Evolutionary conservation across 2,888 invertebrate genomes (phyloP).

Genomic region (Apantesis nais): DNA sequence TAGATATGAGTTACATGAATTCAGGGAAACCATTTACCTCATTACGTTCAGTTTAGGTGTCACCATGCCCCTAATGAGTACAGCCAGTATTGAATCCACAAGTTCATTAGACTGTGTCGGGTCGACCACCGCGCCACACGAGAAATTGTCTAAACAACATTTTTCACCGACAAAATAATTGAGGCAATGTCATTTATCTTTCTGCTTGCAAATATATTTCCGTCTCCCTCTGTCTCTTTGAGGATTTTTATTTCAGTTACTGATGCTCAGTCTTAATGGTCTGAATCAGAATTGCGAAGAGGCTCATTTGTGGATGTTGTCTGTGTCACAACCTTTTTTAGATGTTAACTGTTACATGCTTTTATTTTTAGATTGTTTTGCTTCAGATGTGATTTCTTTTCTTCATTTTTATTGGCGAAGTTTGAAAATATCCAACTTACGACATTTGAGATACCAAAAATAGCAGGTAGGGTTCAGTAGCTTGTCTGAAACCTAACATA

Average conservation of each 20-base stretch:
- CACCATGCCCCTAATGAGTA: conserved; percentile 11
- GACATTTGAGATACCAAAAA: background rate
- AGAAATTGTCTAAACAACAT: conserved; percentile 33
- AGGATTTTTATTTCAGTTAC: conserved; percentile 36
- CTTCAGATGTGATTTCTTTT: background rate
- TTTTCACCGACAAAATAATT: conserved; percentile 39
- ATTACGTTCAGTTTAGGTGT: conserved; percentile 14
- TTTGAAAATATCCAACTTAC: background rate
- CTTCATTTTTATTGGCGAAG: background rate
- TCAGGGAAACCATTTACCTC: conserved; percentile 15
- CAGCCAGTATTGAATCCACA: conserved; percentile 9
- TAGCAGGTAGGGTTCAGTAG: background rate
- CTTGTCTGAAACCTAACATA: background rate
- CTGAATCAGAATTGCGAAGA: conserved; percentile 17
- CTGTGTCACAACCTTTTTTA: conserved; percentile 16
- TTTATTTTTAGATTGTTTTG: background rate
- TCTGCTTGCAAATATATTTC: conserved; percentile 27
- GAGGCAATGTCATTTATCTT: conserved; percentile 46
- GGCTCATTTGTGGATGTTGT: conserved; percentile 14
- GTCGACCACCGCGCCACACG: conserved; percentile 39
- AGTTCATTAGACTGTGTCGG: conserved; percentile 45
- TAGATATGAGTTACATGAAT: conserved; percentile 18
- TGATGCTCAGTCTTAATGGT: conserved; percentile 29
- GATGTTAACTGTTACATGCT: background rate
- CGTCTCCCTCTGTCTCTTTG: conserved; percentile 30